phyloP scores from a whole-genome alignment of 2,113 vertebrate genomes.

The Heterocephalus glaber region DNA sequence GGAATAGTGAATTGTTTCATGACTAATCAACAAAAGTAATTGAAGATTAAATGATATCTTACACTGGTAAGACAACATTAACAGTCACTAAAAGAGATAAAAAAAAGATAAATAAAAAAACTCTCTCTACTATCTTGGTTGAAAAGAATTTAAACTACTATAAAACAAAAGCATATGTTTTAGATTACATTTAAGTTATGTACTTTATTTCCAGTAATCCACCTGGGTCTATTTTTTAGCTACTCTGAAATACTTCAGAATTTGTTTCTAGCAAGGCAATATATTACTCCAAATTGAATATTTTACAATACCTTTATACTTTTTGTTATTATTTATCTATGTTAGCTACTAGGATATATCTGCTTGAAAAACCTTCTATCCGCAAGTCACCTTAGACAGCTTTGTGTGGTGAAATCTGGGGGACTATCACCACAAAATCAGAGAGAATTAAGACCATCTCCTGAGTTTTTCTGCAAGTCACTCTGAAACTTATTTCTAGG shows the following conservation, averaged over 20 bases:
- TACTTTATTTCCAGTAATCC: not conserved
- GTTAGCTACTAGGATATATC: not conserved
- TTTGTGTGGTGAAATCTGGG: not conserved
- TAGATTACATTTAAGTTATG: not conserved
- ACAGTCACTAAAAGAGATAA: not conserved
- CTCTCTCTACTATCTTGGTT: not conserved
- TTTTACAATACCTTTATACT: not conserved
- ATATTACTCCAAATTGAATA: not conserved
- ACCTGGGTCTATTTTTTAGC: not conserved
- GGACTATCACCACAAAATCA: not conserved
- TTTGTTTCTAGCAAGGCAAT: not conserved
- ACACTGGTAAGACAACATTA: not conserved
- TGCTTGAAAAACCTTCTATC: not conserved
- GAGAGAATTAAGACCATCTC: not conserved
- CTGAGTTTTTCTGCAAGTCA: not conserved
- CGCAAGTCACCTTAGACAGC: not conserved
- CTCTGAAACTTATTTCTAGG: not conserved
- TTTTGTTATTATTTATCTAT: constrained; percentile 6
- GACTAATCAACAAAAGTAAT: not conserved
- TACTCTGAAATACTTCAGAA: not conserved
- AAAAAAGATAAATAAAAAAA: too few relatives aligned
- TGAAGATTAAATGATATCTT: constrained; percentile 21
- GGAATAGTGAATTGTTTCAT: not conserved
- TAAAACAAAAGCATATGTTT: not conserved
- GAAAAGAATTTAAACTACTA: not conserved